phyloP scores from a whole-genome alignment of 2,113 vertebrate genomes.

The Gracilinanus agilis region DNA sequence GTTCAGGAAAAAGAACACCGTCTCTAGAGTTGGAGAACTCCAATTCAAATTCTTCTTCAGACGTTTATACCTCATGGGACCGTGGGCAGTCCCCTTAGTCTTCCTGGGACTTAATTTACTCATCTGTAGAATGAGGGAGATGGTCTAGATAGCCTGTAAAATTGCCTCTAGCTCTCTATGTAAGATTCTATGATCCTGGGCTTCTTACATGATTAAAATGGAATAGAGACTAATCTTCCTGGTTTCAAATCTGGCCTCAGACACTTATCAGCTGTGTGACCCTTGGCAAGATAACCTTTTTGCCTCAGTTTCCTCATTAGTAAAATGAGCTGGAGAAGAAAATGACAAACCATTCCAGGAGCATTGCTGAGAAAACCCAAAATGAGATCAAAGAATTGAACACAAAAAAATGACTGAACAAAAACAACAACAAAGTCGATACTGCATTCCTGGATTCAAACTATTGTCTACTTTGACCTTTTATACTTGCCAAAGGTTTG shows the following conservation, averaged over 20 bases:
- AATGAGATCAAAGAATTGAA: not conserved
- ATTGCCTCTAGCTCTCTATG: too few species aligned
- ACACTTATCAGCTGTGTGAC: not conserved
- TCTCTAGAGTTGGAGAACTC: too few species aligned
- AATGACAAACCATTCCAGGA: not conserved
- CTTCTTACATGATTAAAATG: too few species aligned
- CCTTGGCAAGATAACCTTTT: not conserved
- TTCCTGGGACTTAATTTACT: too few species aligned
- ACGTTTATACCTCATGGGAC: too few species aligned
- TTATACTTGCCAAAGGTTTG: not conserved
- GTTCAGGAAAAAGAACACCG: too few species aligned
- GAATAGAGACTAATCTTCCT: not conserved
- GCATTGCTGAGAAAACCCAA: not conserved
- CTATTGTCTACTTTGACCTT: not conserved
- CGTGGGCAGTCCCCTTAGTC: too few species aligned
- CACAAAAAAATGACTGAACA: not conserved
- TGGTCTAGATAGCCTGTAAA: too few species aligned
- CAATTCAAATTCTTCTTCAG: too few species aligned
- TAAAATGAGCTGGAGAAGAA: not conserved
- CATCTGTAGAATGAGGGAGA: too few species aligned
- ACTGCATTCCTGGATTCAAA: not conserved
- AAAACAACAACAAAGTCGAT: not conserved
- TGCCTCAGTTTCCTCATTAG: not conserved
- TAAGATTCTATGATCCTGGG: too few species aligned
- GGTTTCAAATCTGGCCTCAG: not conserved